Evolutionary conservation across 2,888 invertebrate species (phyloP), one percentile per base, ranked within the genome.

Genomic region (Aphelenchoides bicaudatus): DNA sequence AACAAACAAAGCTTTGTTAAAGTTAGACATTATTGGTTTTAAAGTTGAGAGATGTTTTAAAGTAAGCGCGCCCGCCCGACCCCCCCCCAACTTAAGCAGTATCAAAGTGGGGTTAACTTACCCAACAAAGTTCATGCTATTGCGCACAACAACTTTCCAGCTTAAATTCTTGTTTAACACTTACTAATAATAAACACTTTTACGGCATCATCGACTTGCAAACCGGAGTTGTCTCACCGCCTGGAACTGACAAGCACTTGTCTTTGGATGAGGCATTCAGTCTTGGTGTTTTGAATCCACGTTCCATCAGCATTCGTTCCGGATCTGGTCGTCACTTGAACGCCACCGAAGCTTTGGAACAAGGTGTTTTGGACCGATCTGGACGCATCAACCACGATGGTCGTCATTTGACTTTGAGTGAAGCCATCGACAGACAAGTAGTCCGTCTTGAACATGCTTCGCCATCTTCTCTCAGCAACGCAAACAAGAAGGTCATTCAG

Each of bases 141-240:
- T n/a, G n/a, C n/a, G n/a, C n/a, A n/a, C n/a, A n/a, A n/a, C n/a
- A n/a, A n/a, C n/a, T n/a, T n/a, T n/a, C n/a, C n/a, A n/a, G n/a
- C n/a, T n/a, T n/a, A n/a, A n/a, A n/a, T n/a, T n/a, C n/a, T n/a
- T n/a, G n/a, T n/a, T n/a, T n/a, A n/a, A n/a, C n/a, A n/a, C n/a
- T n/a, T n/a, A n/a, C n/a, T n/a, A n/a, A n/a, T n/a, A n/a, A n/a
- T n/a, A n/a, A n/a, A n/a, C n/a, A n/a, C n/a, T n/a, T n/a, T n/a
- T n/a, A n/a, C n/a, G 87, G 86, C 55, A 80, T 90, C 2, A 88
- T 92, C 71, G 88, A 93, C 80, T 87, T 91, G 1, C 82, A 85
- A 0, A 86, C 86, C 0, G 93, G 94, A 2, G 82, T 88, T 31
- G 90, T 93, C 72, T 86, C 87, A 16, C 88, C 93, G 65, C 89